phyloP scores from a whole-genome alignment of 2,888 invertebrate genomes.

The Anthoptus insignis region DNA sequence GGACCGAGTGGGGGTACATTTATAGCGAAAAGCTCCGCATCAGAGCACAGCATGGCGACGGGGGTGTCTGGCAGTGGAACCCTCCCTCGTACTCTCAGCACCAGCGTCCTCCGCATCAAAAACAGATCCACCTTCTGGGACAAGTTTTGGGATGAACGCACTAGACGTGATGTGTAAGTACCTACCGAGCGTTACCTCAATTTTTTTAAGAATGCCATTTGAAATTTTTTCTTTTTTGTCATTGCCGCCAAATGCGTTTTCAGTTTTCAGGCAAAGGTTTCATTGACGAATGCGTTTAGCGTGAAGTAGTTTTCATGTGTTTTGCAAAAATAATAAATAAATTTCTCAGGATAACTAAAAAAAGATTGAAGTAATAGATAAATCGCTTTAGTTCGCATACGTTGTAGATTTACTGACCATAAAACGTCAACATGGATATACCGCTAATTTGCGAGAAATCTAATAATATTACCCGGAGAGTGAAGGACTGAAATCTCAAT shows the following conservation, averaged over 20 bases:
- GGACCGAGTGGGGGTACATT: slow-evolving; percentile 69
- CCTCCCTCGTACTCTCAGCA: slow-evolving; percentile 91
- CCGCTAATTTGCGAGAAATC: not conserved
- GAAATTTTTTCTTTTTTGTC: too few species aligned
- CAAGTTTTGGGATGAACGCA: slow-evolving; percentile 92
- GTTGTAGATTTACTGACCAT: not conserved
- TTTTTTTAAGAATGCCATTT: too few species aligned
- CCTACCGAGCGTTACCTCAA: too few species aligned
- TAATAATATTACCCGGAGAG: slow-evolving; percentile 20
- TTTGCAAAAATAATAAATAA: too few species aligned
- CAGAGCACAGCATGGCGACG: slow-evolving; percentile 84
- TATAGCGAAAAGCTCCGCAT: slow-evolving; percentile 79
- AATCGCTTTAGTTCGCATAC: not conserved
- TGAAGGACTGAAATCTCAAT: slow-evolving; percentile 18
- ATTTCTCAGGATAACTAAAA: too few species aligned
- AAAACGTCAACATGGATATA: too few species aligned
- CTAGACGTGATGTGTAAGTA: slow-evolving; percentile 90
- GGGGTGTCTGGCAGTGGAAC: slow-evolving; percentile 82
- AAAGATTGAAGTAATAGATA: too few species aligned
- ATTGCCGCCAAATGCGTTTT: too few species aligned
- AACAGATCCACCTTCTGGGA: slow-evolving; percentile 95
- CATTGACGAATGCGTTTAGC: too few species aligned
- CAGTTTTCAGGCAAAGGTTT: too few species aligned
- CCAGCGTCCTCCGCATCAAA: slow-evolving; percentile 93
- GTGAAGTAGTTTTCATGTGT: too few species aligned